Evolutionary conservation across 1,140 invertebrate species (phyloP), one percentile per base, ranked within the genome.

Genomic region (Trichonephila clavata): DNA sequence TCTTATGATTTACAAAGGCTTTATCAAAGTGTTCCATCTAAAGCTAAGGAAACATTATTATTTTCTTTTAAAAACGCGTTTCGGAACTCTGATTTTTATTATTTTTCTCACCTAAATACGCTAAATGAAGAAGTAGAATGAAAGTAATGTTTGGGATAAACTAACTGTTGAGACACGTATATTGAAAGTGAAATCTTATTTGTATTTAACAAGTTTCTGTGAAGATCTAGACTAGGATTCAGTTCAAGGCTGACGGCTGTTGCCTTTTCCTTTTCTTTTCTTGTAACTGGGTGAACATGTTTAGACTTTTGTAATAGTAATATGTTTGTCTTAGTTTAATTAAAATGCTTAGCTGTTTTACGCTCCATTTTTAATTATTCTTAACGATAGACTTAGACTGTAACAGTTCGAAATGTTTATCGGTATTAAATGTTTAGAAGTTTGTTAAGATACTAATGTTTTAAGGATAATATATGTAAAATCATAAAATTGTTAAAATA

Each of bases 1-100:
- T 77, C 71, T 39, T 77, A 16, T 77, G 71, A 77, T 77, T 77
- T 77, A 77, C 71, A 77, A 77, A 77, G 39, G 27, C 71, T 77
- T n/a, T 77, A 77, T 77, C 71, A 39, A 77, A 77, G 71, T 77
- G 32, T 77, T 14, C 32, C 71, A 77, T 77, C 71, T 77, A 14
- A 32, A 27, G 27, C 27, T 39, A 39, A 68, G 32, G 27, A 77
- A 77, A 77, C 32, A 50, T 50, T 77, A 32, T 77, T 32, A 18
- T 77, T 77, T 77, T 32, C 71, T 77, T 39, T 32, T 32, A 20
- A 77, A 77, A 77, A 77, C 71, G 24, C 24, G 71, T 77, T 77
- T 24, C 71, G 71, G 71, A 39, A 27, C 24, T 27, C 71, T 77
- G 71, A 0, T 32, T 77, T 77, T 77, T 77, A 32, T 77, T 77